A percentile compares a stretch with the other conserved stretches of the same genome.
These are phyloP conservation scores for Holothuria scabra DNA, from an alignment of 53 echinoderm and acorn worm genomes.

Conservation along the genomic window DNA sequence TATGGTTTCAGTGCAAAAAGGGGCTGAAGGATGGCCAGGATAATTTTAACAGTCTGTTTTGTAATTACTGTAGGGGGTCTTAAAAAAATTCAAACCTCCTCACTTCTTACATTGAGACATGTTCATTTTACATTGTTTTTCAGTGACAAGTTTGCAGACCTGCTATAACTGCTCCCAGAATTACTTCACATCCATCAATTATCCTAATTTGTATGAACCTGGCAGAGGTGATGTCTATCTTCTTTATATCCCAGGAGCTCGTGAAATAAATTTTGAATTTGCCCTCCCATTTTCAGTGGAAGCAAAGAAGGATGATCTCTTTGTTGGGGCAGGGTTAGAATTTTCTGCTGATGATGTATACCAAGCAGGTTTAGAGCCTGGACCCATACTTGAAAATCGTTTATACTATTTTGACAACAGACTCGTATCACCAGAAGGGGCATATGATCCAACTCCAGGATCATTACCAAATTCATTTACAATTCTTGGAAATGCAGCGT, in stretches of 20 bases:
- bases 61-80: no score
- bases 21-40: no score
- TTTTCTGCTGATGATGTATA: not conserved
- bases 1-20: no score
- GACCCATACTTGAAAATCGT: no score
- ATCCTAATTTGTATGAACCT: not conserved
- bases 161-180: slow-evolving; percentile 12
- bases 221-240: slow-evolving; percentile 32
- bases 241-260: slow-evolving; percentile 24
- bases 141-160: not conserved
- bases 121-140: not conserved
- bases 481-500: not conserved
- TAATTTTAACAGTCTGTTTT: no score
- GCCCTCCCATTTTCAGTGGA: not conserved
- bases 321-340: slow-evolving; percentile 30
- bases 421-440: no score
- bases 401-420: not conserved
- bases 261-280: slow-evolving; percentile 1
- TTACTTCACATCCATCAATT: not conserved
- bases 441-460: no score
- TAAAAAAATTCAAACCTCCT: no score
- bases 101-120: not conserved
- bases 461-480: not conserved
- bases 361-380: not conserved
- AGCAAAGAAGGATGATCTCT: slow-evolving; percentile 16